Evolutionary conservation across 2,888 invertebrate species (phyloP).

Genomic region (Disparrhopalites patrizii): DNA sequence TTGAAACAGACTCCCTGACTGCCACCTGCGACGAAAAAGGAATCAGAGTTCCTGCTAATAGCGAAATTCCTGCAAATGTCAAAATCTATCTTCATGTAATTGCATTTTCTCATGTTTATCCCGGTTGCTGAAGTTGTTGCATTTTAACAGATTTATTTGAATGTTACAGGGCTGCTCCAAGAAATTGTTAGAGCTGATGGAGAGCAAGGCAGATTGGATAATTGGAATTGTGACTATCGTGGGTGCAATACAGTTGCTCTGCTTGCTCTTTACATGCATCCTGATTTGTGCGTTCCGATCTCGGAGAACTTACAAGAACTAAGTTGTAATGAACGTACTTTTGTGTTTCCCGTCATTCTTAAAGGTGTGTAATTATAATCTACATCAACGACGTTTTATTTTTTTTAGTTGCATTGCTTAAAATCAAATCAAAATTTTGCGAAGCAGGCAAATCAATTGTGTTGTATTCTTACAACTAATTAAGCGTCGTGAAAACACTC

Average conservation of each 20-base stretch:
- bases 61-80: constrained; percentile 32
- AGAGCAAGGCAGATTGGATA: constrained; percentile 37
- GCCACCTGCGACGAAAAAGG: background rate
- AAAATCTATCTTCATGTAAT: constrained; percentile 42
- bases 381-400: too few relatives aligned
- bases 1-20: constrained; percentile 12
- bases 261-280: constrained; percentile 46
- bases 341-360: too few relatives aligned
- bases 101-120: background rate
- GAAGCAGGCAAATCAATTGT: too few relatives aligned
- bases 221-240: constrained; percentile 43
- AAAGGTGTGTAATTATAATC: too few relatives aligned
- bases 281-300: constrained; percentile 45
- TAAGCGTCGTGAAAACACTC: too few relatives aligned
- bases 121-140: constrained; percentile 35
- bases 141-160: background rate
- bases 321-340: too few relatives aligned
- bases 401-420: too few relatives aligned
- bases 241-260: constrained; percentile 41
- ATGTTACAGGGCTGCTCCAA: constrained; percentile 43
- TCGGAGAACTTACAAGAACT: constrained; percentile 36
- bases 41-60: constrained; percentile 38
- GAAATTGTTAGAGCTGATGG: constrained; percentile 41
- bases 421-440: too few relatives aligned
- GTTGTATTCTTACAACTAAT: too few relatives aligned